These are phyloP conservation scores for Drosophila meridionalis DNA, from an alignment of 2,888 invertebrate genomes.

Conservation along the genomic window DNA sequence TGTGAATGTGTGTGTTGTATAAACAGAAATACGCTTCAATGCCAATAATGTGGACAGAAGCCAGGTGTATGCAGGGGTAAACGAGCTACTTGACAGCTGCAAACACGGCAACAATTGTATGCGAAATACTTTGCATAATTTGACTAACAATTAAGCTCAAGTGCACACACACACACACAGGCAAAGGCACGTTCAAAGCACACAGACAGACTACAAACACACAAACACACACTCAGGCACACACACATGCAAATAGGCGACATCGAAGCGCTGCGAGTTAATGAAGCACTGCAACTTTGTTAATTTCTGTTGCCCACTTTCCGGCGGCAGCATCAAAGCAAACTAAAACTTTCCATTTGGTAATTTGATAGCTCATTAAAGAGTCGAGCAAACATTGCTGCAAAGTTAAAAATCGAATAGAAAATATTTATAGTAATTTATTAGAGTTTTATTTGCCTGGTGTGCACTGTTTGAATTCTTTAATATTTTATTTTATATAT, in stretches of 20 bases:
- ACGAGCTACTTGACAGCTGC: constrained; percentile 36
- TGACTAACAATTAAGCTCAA: constrained; percentile 71
- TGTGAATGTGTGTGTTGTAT: constrained; percentile 24
- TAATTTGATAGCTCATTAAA: constrained; percentile 35
- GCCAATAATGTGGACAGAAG: constrained; percentile 43
- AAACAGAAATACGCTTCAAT: constrained; percentile 54
- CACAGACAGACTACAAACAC: constrained; percentile 19
- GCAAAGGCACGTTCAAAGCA: constrained; percentile 11
- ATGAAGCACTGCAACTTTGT: constrained; percentile 49
- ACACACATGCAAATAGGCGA: constrained; percentile 1
- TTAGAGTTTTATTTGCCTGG: neutral
- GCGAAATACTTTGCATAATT: constrained; percentile 70
- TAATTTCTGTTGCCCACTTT: constrained; percentile 51
- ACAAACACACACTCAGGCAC: constrained; percentile 2
- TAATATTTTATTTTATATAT: constrained; percentile 1
- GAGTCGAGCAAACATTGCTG: neutral
- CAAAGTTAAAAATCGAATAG: neutral
- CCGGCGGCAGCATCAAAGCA: constrained; percentile 7
- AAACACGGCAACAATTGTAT: constrained; percentile 48
- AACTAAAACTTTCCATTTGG: constrained; percentile 11
- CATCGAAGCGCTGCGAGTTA: constrained; percentile 32
- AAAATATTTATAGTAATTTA: constrained; percentile 5
- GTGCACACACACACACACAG: constrained; percentile 50
- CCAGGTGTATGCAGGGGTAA: constrained; percentile 1
- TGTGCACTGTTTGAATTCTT: neutral